Evolutionary conservation across 2,113 vertebrate genomes (phyloP).

Genomic region (Apteryx owenii): DNA sequence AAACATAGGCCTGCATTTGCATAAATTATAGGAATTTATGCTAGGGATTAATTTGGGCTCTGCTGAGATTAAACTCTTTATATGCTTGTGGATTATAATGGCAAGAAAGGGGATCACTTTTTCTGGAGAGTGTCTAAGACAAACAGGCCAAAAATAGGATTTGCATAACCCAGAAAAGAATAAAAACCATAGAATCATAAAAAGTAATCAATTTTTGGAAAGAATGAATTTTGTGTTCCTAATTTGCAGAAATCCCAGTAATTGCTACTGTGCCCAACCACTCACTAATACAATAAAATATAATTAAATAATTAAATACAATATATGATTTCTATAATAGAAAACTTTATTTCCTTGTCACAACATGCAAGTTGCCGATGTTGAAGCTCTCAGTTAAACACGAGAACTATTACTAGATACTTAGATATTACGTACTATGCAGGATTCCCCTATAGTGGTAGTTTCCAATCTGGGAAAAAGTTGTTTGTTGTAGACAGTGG

Average conservation of each 20-base stretch:
- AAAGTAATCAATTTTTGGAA: constrained; percentile 64
- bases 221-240: constrained; percentile 57
- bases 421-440: neutral
- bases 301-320: constrained; percentile 80
- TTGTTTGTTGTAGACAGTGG: neutral
- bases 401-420: neutral
- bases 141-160: constrained; percentile 52
- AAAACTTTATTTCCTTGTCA: constrained; percentile 75
- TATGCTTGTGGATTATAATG: constrained; percentile 2
- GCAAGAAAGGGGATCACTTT: neutral
- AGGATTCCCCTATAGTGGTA: neutral
- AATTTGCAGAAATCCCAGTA: constrained; percentile 59
- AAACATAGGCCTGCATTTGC: neutral
- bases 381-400: neutral
- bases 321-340: constrained; percentile 71
- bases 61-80: neutral
- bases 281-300: constrained; percentile 74
- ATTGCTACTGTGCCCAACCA: constrained; percentile 37
- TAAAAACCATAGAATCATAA: constrained; percentile 26
- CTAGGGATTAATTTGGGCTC: constrained; percentile 22
- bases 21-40: neutral
- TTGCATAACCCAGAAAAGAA: constrained; percentile 39
- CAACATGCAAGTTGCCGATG: constrained; percentile 37
- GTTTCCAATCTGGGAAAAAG: neutral
- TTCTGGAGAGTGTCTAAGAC: constrained; percentile 27